Base-by-base conservation (phyloP, 2,113 vertebrate species). In the Equus przewalskii region DNA sequence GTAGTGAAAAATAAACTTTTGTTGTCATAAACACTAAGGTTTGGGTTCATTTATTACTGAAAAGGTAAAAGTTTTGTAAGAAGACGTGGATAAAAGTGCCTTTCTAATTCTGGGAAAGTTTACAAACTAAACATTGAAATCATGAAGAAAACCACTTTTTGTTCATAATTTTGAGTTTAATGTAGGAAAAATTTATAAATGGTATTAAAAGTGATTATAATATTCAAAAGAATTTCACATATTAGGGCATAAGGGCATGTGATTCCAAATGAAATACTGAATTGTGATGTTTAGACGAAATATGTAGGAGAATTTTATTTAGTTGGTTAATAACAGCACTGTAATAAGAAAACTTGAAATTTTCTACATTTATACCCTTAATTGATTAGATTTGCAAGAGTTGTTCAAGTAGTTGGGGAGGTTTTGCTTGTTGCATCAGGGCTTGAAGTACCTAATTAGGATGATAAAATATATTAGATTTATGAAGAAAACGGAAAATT, bases 191-290 rank as follows among this genome's bases (percentile, higher is more conserved):
- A 51, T 14, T 19, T 90, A 54, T 60, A 83, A 70, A 24, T 72
- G 22, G 12, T 41, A 54, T 76, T 86, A 76, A 62, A 92, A 33
- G 11, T 86, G 5, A 33, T 86, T 62, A 41, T 65, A 88, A 67
- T 64, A 93, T 33, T 90, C 1, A 60, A 79, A 89, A 70, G 14
- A 51, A 80, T 60, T 88, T 92, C 33, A 36, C 21, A 54, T 72
- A 5, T 80, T 64, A 67, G 10, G 19, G 16, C 44, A 46, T 9
- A 49, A 73, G 69, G 36, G 24, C 33, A 67, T 19, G 14, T 19
- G 22, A 90, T 85, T 93, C 41, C 6, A 89, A 96, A 51, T 72
- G n/a, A 95, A 97, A 84, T 82, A 80, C 11, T 65, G 54, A 60
- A 30, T 33, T 90, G 33, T 82, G 21, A 58, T 33, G 82, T 72